These are phyloP conservation scores for Liasis olivaceus DNA, from an alignment of 2,797 vertebrate species.

Conservation along the genomic window DNA sequence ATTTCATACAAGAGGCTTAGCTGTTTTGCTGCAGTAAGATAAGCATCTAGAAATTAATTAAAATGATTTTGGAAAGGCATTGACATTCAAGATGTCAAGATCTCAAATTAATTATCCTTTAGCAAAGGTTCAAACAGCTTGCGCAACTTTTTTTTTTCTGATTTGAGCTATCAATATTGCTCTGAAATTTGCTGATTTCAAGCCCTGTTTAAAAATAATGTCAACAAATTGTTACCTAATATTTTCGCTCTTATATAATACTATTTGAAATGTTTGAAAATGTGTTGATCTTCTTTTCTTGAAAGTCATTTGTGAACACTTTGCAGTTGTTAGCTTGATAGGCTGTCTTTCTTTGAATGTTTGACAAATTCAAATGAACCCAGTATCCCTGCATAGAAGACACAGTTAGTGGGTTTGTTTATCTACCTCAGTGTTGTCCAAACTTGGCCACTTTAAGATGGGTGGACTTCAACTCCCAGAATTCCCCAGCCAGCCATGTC, in stretches of 20 bases:
- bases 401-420: constrained; percentile 47
- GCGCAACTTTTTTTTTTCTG: neutral
- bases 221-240: neutral
- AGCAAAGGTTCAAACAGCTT: neutral
- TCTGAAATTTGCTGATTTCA: neutral
- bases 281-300: neutral
- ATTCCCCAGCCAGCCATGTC: too few relatives aligned
- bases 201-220: neutral
- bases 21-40: neutral
- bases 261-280: neutral
- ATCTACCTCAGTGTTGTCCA: neutral
- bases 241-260: neutral
- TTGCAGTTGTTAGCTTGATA: neutral
- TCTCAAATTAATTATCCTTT: neutral
- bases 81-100: neutral
- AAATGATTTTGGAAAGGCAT: neutral
- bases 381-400: constrained; percentile 37
- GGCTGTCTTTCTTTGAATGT: neutral
- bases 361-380: neutral
- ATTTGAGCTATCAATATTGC: neutral
- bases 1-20: neutral
- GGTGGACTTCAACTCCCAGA: too few relatives aligned
- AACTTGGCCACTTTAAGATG: too few relatives aligned
- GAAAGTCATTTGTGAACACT: neutral
- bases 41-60: neutral